Conservation (phyloP, 2,113 vertebrate species). For the Callospermophilus lateralis region DNA sequence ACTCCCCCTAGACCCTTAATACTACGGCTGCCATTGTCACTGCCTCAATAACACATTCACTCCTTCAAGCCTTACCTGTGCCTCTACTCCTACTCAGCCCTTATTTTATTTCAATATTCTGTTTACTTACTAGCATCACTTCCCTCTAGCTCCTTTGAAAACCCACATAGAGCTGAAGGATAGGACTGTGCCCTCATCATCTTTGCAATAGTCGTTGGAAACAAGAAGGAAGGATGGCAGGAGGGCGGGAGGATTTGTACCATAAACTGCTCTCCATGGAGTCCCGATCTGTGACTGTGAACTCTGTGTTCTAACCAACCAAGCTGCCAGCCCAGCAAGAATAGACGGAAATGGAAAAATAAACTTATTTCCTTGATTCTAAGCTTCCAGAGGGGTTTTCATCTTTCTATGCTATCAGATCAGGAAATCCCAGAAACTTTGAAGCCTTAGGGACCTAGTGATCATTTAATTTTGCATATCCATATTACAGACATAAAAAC, state of each 20-base stretch:
- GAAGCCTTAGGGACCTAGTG: neutral
- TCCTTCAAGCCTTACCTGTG: neutral
- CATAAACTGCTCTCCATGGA: neutral
- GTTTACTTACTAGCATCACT: neutral
- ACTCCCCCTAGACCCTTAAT: neutral
- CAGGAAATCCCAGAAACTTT: neutral
- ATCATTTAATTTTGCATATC: slow-evolving; percentile 14
- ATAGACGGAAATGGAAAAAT: neutral
- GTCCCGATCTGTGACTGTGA: neutral
- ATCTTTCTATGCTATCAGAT: neutral
- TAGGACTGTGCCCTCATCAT: neutral
- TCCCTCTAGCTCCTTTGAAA: neutral
- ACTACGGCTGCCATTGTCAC: too few species aligned
- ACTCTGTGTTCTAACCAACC: neutral
- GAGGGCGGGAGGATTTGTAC: neutral
- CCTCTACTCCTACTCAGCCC: neutral
- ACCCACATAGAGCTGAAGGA: too few species aligned
- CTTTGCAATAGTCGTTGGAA: neutral
- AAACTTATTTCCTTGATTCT: neutral
- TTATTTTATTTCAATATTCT: neutral
- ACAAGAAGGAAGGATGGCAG: neutral
- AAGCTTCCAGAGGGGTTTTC: neutral
- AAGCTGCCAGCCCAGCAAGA: neutral
- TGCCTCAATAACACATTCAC: neutral
- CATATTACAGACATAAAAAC: neutral